phyloP scores from a whole-genome alignment of 1,140 invertebrate genomes.

The Drosophila sp. region DNA sequence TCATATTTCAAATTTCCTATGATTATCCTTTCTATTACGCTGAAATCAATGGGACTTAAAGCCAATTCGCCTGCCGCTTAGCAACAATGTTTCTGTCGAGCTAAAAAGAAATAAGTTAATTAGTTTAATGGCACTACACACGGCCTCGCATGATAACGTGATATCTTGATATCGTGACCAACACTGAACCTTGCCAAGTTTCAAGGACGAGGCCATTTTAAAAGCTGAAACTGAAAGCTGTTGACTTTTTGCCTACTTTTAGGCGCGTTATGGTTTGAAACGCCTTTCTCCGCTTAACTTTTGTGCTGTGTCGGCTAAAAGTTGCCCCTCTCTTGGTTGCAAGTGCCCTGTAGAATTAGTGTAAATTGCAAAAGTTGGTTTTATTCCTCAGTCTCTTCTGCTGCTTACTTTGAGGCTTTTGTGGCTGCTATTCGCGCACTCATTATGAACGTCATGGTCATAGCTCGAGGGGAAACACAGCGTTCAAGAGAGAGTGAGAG shows the following conservation, averaged over 20 bases:
- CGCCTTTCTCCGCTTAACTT: neutral
- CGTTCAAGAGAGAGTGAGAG: neutral
- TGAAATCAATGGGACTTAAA: neutral
- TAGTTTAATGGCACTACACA: neutral
- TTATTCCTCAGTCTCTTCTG: conserved; percentile 7
- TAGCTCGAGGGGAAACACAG: conserved; percentile 19
- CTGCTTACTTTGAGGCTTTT: conserved; percentile 41
- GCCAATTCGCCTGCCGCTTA: neutral
- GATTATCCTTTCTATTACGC: too few relatives aligned
- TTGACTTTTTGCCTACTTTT: conserved; percentile 39
- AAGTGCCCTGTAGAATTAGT: conserved; percentile 41
- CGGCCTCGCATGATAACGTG: conserved; percentile 6
- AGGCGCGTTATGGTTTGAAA: conserved; percentile 42
- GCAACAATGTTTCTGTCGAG: neutral
- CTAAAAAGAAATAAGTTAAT: neutral
- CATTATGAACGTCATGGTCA: conserved; percentile 52
- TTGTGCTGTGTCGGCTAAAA: conserved; percentile 37
- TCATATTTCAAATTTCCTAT: neutral
- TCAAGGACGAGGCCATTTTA: conserved; percentile 25
- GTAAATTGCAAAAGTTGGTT: conserved; percentile 52
- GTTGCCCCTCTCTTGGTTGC: neutral
- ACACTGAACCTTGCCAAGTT: conserved; percentile 11
- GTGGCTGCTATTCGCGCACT: conserved; percentile 37
- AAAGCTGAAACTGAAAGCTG: neutral
- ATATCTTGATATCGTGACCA: conserved; percentile 12